A percentile compares a stretch with the other conserved stretches of the same genome.
Conservation (phyloP, 2,797 vertebrate species). For the Sebastes hopkinsi region DNA sequence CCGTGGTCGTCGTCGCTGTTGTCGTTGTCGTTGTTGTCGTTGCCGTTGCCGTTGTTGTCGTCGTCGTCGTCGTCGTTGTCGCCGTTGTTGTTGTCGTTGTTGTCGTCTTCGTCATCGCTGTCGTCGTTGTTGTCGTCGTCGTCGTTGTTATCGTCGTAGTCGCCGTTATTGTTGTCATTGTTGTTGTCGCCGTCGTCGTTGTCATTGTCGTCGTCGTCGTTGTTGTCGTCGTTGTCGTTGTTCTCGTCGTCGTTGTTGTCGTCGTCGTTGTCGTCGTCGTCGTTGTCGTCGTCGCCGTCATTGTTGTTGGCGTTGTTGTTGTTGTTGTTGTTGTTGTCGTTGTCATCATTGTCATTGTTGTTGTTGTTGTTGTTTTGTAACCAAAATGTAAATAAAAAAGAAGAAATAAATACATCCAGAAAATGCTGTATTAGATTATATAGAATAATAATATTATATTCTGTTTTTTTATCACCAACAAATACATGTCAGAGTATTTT, state of each 20-base stretch:
- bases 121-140: too few species aligned
- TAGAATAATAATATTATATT: too few species aligned
- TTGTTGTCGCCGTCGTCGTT: rapidly evolving
- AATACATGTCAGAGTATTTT: too few species aligned
- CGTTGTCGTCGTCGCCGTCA: too few species aligned
- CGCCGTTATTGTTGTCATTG: background rate
- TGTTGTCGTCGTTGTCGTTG: rapidly evolving
- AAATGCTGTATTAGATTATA: too few species aligned
- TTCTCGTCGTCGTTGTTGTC: background rate
- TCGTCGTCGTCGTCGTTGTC: rapidly evolving
- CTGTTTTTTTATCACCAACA: too few species aligned
- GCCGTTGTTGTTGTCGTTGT: rapidly evolving
- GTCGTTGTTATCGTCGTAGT: background rate
- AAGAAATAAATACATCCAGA: too few species aligned
- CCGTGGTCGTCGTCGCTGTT: too few species aligned
- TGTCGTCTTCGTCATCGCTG: rapidly evolving
- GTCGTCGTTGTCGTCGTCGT: rapidly evolving
- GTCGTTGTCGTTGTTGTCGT: too few species aligned
- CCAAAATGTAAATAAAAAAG: background rate
- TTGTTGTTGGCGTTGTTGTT: too few species aligned
- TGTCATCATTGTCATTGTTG: too few species aligned
- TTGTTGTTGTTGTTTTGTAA: background rate
- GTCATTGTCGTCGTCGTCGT: rapidly evolving
- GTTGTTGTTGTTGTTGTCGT: too few species aligned
- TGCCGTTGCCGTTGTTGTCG: rapidly evolving